A percentile compares a stretch with the other conserved stretches of the same genome.
These are phyloP conservation scores for Aethes cnicana DNA, from an alignment of 2,888 invertebrate species.

Conservation along the genomic window DNA sequence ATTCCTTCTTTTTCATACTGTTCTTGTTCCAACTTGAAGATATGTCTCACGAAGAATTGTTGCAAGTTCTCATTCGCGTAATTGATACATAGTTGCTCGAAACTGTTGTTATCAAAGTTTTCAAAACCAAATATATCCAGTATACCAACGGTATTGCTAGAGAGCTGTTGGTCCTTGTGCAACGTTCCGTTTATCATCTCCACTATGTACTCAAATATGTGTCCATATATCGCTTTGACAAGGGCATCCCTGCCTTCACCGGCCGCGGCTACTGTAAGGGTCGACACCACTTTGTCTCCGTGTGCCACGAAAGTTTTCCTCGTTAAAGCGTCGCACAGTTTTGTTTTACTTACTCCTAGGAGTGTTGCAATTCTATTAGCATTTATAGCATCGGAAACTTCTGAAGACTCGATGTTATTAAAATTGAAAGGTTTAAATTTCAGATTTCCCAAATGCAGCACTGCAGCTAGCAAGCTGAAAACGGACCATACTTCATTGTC, in stretches of 20 bases:
- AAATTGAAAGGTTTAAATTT: slow-evolving; percentile 88
- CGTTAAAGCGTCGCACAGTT: slow-evolving; percentile 91
- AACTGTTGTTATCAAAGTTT: slow-evolving; percentile 95
- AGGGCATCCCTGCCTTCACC: slow-evolving; percentile 95
- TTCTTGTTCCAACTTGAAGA: slow-evolving; percentile 97
- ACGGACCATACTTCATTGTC: slow-evolving; percentile 93
- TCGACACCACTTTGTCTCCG: slow-evolving; percentile 90
- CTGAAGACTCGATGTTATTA: slow-evolving; percentile 94
- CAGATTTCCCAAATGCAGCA: slow-evolving; percentile 96
- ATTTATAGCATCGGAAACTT: slow-evolving; percentile 87
- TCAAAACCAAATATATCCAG: slow-evolving; percentile 99
- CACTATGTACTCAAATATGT: slow-evolving; percentile 94
- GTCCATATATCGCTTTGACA: slow-evolving; percentile 95
- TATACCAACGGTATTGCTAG: slow-evolving; percentile 91
- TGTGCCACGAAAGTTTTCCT: slow-evolving; percentile 92
- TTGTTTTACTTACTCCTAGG: slow-evolving; percentile 86
- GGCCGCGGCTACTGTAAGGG: slow-evolving; percentile 88
- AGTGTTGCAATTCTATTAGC: slow-evolving; percentile 88
- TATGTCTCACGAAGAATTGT: slow-evolving; percentile 97
- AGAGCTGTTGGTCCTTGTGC: slow-evolving; percentile 83
- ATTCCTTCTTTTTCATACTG: slow-evolving; percentile 95
- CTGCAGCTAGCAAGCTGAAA: slow-evolving; percentile 91
- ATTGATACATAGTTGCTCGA: slow-evolving; percentile 98
- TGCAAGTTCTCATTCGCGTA: slow-evolving; percentile 98
- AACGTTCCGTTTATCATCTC: slow-evolving; percentile 94